Evolutionary conservation across 2,797 vertebrate genomes (phyloP), one percentile per base, ranked within the genome.

Genomic region (Sebastes miniatus): DNA sequence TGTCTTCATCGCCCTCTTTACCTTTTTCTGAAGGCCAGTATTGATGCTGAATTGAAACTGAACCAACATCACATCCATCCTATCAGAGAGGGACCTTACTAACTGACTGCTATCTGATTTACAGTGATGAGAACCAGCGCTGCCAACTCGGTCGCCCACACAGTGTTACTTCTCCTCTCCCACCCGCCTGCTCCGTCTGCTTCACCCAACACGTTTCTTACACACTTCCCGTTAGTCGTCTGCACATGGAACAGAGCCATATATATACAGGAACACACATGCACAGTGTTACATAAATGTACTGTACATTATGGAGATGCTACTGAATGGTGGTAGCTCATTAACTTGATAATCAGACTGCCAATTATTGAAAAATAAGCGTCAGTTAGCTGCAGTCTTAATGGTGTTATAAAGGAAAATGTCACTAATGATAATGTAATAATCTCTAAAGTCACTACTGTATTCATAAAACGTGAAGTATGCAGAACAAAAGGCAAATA

Each of bases 101-200:
- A 12, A 39, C 31, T 13, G 54, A 69, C 61, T 54, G 54, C 65
- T 75, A 31, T 79, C 39, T 63, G 74, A 58, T 73, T 78, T 62
- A 47, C 65, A 69, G 43, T 2, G 70, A 84, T 75, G 69, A 86
- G 73, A 68, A 80, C 18, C 83, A 83, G 80, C 76, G 39, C 66
- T 82, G 83, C 86, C 84, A 86, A 34, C 72, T 85, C 39, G 2
- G 61, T 24, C 70, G 57, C 81, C 85, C 84, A 83, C 87, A 59
- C 84, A 62, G 61, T 11, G 73, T 47, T 69, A 43, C 52, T 54
- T 66, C 76, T 67, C 36, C 67, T 70, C 81, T 63, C 76, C 89
- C 91, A 89, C 87, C 87, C 75, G 83, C 76, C 73, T 68, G 87
- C 82, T 72, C 78, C 83, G 73, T 84, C 87, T 85, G 83, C 80